Base-by-base conservation (phyloP, 2,113 vertebrate genomes). In the Callospermophilus lateralis region DNA sequence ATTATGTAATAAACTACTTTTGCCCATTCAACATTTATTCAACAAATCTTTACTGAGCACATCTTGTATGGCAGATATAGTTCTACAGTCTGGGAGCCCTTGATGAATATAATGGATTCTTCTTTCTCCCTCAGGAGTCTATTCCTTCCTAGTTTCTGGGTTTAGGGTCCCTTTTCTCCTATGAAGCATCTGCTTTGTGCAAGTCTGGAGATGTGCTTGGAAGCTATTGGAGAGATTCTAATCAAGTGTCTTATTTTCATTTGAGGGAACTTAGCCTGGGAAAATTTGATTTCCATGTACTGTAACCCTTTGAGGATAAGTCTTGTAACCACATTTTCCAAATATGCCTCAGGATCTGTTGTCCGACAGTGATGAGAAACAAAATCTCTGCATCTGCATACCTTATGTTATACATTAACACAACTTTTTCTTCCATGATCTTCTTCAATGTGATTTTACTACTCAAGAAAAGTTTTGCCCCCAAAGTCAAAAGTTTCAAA, bases 291-390 rank as follows among this genome's bases (percentile, higher is more conserved):
- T 48, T 76, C 15, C 70, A 65, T 30, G 24, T 58, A 58, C 8
- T 81, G 37, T 85, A 76, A 53, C 22, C n/a, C 19, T 76, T 89
- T 93, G 24, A 95, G 4, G 12, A 42, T 63, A 65, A 51, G 10
- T 80, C 5, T 77, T 45, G 3, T 58, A 90, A 94, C 4, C 8
- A 20, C 37, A 70, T 79, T 95, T 93, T 93, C 73, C 78, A 95
- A 94, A 85, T 73, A 80, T 61, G 84, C 65, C 11, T 93, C 15
- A 74, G 80, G 34, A 61, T 17, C 16, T 48, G 20, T 87, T 15
- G 6, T 72, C 55, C 30, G 11, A 37, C 10, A 42, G 20, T 39
- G 20, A 94, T 26, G 28, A 39, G 24, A 74, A 86, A 15, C 15
- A 8, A 72, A 89, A n/a, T 13, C 58, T 72, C 20, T 8, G 11